Base-by-base conservation (phyloP, 2,888 invertebrate species). In the Pardosa pseudoannulata region DNA sequence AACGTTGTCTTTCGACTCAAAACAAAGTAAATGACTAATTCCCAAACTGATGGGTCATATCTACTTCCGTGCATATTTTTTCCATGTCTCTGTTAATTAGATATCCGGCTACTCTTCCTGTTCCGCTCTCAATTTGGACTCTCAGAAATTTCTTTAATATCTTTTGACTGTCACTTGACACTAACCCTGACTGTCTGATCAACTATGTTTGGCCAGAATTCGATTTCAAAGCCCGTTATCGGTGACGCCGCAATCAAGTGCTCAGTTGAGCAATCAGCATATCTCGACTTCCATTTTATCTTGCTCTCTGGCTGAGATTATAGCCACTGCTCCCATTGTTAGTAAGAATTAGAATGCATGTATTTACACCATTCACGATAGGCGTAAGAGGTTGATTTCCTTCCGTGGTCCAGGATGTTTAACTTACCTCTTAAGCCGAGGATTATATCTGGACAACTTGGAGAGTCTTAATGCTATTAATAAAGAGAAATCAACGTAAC, bases 11-110 rank as follows among this genome's bases (percentile, higher is more conserved):
- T 16, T 46, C 16, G 2, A 11, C 9, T 7, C 36, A 36, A 2
- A 2, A 16, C 36, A 16, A 7, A 46, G 11, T n/a, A n/a, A 16
- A 7, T 46, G 11, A 46, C 9, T 2, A 16, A 46, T 46, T 46
- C 46, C 13, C 5, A 46, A 46, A 46, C 46, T 16, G 9, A 46
- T 2, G 16, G n/a, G 56, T 56, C 56, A 23, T 23, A 56, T 56
- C 56, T 56, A 56, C 56, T 56, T 56, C 56, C 56, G 56, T 5
- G 23, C 56, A 56, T 56, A 56, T 56, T 56, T 56, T 56, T 5
- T 23, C 3, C 19, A 7, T 23, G n/a, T 56, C 23, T 23, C 23
- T 23, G 1, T 19, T 2, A 56, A 16, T 11, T 23, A 2, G 23
- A 56, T 23, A 56, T 56, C 56, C 56, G 23, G 56, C 3, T 16